Base-by-base conservation (phyloP, 2,113 vertebrate species). In the Myrmecobius fasciatus region DNA sequence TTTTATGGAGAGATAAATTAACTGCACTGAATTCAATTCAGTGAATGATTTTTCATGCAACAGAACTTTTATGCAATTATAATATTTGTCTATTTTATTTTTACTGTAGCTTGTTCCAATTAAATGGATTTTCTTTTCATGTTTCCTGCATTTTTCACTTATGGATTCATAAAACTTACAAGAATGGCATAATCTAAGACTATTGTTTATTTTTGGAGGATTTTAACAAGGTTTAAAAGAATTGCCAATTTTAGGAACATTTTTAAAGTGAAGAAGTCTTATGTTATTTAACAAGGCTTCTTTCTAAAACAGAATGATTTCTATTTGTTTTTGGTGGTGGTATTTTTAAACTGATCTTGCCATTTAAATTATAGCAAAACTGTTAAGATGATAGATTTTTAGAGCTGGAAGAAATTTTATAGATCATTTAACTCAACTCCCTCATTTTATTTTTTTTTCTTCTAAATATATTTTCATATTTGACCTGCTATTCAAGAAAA, bases 1-100 rank as follows among this genome's bases (percentile, higher is more conserved):
- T 91, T 88, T 60, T 49, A 20, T 67, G 20, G 26, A 91, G 25
- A 83, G 25, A 92, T 91, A 95, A 93, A 89, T 25, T 24, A 90
- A 83, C 67, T 4, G 89, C 2, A 52, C 20, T 51, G 89, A 93
- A 90, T 67, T 60, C 3, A 53, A 67, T 94, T 91, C 3, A 51
- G 93, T 91, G 22, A 36, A 14, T 52, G 28, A 12, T 88, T 83
- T 83, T 83, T 43, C 17, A 83, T 83, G 67, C 67, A 83, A 43
- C 20, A 43, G 43, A 83, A 43, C n/a, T 43, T 67, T 67, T 43
- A 43, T 24, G 36, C 36, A 83, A 83, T 83, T 83, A 83, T 14
- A 20, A 75, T 83, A n/a, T 83, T 43, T 83, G 17, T 83, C 67
- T 83, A 43, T 83, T 75, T 75, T 83, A 83, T 83, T 43, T 83